A percentile compares a stretch with the other conserved stretches of the same genome.
Conservation (phyloP, 2,113 vertebrate species). For the Pelvicachromis taeniatus region DNA sequence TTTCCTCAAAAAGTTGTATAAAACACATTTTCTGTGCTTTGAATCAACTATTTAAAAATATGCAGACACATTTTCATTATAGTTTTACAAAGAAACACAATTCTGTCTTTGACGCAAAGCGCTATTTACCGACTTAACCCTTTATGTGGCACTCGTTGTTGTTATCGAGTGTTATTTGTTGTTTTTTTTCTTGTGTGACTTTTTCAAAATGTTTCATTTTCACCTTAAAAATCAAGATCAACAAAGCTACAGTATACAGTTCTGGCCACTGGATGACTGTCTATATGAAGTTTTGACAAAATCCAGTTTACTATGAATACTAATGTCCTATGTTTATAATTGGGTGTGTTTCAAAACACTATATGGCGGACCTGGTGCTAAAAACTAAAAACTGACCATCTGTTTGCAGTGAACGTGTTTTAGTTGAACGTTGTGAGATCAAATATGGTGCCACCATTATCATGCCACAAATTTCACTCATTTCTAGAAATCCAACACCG, state of each 20-base stretch:
- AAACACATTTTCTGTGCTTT: not conserved
- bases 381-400: not conserved
- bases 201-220: not conserved
- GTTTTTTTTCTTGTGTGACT: not conserved
- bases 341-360: not conserved
- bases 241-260: too few species aligned
- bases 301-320: not conserved
- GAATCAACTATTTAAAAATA: not conserved
- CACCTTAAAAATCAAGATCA: not conserved
- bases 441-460: not conserved
- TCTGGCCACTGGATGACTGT: not conserved
- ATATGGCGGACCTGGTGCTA: not conserved
- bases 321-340: not conserved
- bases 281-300: not conserved
- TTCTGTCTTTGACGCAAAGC: accelerated
- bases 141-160: not conserved
- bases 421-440: accelerated
- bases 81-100: not conserved
- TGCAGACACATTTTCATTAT: not conserved
- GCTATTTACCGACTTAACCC: not conserved
- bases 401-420: not conserved
- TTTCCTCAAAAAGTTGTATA: not conserved
- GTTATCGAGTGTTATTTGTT: not conserved
- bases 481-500: not conserved
- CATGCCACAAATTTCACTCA: not conserved